Percentiles rank a stretch among this genome's conserved stretches.
These are phyloP conservation scores for Leptonema lineaticorne DNA, from an alignment of 1,140 invertebrate genomes.

Conservation along the genomic window DNA sequence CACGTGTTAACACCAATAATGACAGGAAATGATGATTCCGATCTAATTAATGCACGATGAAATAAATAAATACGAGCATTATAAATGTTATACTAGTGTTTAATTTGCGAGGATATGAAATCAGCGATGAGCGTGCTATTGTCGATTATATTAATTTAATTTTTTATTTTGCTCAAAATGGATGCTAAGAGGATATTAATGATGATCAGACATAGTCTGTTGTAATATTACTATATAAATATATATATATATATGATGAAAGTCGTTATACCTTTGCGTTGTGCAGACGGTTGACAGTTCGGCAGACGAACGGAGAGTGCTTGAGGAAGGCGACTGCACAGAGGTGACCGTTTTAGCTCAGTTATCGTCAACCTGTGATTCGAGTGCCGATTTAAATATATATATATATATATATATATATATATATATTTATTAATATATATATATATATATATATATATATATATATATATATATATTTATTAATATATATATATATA, in stretches of 20 bases:
- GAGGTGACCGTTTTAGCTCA: neutral
- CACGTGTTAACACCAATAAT: too few species aligned
- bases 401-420: neutral
- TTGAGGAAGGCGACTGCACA: neutral
- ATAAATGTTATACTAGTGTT: neutral
- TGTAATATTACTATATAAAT: too few species aligned
- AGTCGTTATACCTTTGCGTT: too few species aligned
- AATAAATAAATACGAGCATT: too few species aligned
- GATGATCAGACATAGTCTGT: too few species aligned
- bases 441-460: neutral
- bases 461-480: neutral
- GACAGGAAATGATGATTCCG: neutral
- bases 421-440: neutral
- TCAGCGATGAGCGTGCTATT: neutral
- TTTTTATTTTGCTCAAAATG: too few species aligned
- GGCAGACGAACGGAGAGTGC: neutral
- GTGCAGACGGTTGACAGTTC: neutral
- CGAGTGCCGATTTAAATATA: neutral
- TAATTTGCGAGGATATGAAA: too few species aligned
- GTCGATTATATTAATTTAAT: neutral
- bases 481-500: neutral
- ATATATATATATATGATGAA: too few species aligned
- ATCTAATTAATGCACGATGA: too few species aligned
- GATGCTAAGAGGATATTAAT: too few species aligned
- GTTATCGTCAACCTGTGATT: neutral